Conservation (phyloP, 1,140 invertebrate species). For the Microvelia longipes region DNA sequence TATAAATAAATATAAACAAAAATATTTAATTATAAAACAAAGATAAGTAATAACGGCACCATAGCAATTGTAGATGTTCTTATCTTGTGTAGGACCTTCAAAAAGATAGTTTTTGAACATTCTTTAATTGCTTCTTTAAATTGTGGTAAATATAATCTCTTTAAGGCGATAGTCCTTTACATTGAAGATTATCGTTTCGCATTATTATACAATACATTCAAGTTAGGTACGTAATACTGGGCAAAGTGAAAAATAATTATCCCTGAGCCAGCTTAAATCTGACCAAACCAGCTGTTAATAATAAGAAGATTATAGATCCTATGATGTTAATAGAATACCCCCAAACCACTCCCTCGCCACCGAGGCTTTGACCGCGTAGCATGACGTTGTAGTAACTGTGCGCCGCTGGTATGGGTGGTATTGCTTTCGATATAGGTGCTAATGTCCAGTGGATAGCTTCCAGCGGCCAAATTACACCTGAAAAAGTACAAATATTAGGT, state of each 20-base stretch:
- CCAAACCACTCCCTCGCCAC: neutral
- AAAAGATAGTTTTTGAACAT: too few species aligned
- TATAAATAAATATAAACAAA: too few species aligned
- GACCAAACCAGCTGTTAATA: neutral
- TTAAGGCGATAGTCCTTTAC: too few species aligned
- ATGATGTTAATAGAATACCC: neutral
- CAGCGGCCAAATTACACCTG: constrained; percentile 12
- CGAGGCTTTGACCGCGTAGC: neutral
- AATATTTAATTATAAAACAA: too few species aligned
- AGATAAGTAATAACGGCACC: too few species aligned
- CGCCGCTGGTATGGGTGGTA: constrained; percentile 2
- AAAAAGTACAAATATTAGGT: too few species aligned
- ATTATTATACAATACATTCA: constrained; percentile 85
- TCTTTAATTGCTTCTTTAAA: too few species aligned
- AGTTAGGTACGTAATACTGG: constrained; percentile 38
- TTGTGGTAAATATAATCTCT: too few species aligned
- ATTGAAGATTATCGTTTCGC: too few species aligned
- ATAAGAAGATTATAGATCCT: neutral
- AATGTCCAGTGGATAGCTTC: constrained; percentile 11
- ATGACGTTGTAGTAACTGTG: constrained; percentile 11
- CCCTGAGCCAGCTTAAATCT: neutral
- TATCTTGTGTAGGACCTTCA: too few species aligned
- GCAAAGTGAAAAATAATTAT: neutral
- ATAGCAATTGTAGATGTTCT: too few species aligned
- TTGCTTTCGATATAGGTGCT: constrained; percentile 5